Percentiles rank a stretch among this genome's conserved stretches.
phyloP scores from a whole-genome alignment of 1,140 invertebrate species.

The Dolichoris vasculosae region DNA sequence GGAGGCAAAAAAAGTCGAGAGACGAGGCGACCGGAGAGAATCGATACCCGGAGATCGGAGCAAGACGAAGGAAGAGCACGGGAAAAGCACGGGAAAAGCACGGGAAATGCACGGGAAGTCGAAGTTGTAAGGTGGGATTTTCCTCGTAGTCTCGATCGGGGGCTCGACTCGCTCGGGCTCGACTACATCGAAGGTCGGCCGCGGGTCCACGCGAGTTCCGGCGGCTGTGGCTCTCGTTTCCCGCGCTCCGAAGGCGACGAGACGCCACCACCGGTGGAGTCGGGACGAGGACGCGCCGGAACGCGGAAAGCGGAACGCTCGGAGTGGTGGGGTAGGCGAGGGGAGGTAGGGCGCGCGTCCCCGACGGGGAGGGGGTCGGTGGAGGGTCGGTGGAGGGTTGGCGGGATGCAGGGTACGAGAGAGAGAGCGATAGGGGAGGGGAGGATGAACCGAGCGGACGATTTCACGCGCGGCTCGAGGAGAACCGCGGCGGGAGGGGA shows the following conservation, averaged over 20 bases:
- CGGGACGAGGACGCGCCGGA: not conserved
- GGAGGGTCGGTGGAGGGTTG: not conserved
- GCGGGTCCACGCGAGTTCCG: no score
- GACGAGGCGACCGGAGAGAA: no score
- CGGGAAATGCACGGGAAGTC: not conserved
- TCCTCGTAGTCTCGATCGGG: not conserved
- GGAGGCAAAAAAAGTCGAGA: no score
- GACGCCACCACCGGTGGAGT: not conserved
- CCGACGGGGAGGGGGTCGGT: not conserved
- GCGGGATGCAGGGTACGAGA: not conserved
- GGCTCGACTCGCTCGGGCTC: no score
- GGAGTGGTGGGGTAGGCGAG: slow-evolving; percentile 13
- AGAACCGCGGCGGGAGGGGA: no score
- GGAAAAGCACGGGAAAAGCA: not conserved
- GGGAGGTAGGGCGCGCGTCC: not conserved
- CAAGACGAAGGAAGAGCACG: not conserved
- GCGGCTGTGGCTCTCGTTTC: not conserved
- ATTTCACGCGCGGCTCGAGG: no score
- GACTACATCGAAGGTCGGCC: no score
- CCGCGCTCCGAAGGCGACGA: not conserved
- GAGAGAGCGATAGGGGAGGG: slow-evolving; percentile 48
- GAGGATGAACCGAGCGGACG: slow-evolving; percentile 33
- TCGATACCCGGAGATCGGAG: no score
- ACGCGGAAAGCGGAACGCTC: not conserved
- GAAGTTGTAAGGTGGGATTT: not conserved